These are phyloP conservation scores for Xiphias gladius DNA, from an alignment of 2,113 vertebrate genomes.

Conservation along the genomic window DNA sequence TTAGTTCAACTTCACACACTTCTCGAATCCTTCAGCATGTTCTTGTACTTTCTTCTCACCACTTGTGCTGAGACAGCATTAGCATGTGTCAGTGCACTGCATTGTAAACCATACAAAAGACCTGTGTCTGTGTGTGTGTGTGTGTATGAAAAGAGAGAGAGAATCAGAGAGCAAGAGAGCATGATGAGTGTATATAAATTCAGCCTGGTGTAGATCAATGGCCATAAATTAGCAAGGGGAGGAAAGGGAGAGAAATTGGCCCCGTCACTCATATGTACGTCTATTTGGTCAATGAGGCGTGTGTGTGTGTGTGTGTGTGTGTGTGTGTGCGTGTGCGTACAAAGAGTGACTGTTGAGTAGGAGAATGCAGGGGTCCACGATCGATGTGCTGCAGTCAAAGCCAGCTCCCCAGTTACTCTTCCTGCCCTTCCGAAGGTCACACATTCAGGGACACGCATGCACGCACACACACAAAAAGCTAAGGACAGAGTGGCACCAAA, in stretches of 20 bases:
- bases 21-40: constrained; percentile 64
- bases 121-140: constrained; percentile 37
- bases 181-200: constrained; percentile 82
- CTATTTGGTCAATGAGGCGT: constrained; percentile 82
- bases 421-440: constrained; percentile 80
- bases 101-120: constrained; percentile 69
- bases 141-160: constrained; percentile 17
- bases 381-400: constrained; percentile 81
- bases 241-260: constrained; percentile 79
- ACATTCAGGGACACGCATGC: constrained; percentile 15
- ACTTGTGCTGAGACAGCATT: constrained; percentile 78
- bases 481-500: constrained; percentile 24
- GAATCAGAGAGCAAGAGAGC: constrained; percentile 52
- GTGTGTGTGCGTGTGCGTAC: constrained; percentile 40
- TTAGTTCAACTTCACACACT: constrained; percentile 47
- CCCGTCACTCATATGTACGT: constrained; percentile 82
- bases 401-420: constrained; percentile 78
- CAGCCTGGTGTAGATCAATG: constrained; percentile 79
- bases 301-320: constrained; percentile 47
- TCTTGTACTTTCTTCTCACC: constrained; percentile 62
- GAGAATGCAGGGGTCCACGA: constrained; percentile 71
- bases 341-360: constrained; percentile 71
- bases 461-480: background rate
- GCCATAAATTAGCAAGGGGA: constrained; percentile 77
- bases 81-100: constrained; percentile 66